Base-by-base conservation (phyloP, 1,140 invertebrate genomes). In the Dreissena rostriformis region DNA sequence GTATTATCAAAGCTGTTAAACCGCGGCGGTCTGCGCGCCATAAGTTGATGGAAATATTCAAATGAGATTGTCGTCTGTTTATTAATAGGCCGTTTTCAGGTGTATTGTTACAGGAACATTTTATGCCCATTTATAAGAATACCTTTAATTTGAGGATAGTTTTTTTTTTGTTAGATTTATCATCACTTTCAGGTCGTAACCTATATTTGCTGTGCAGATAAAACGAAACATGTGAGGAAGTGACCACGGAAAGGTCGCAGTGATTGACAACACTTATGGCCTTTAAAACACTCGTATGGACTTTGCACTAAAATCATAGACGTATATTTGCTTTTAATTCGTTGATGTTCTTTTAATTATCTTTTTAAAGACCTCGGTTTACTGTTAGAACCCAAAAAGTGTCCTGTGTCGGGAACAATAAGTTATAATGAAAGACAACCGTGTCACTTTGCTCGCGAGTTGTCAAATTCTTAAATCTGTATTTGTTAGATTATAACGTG, bases 141-240 rank as follows among this genome's bases (percentile, higher is more conserved):
- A 49, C 55, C 57, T 67, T 51, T 66, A 77, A 77, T 77, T 77
- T 77, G 75, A 29, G 53, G 63, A 74, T 57, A 51, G 51, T 77
- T 77, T 77, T 67, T n/a, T 66, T 77, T 39, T 77, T 77, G 75
- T 77, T 77, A 77, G 49, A 66, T 77, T 77, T 77, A 77, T 77
- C 75, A 77, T 66, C 75, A 77, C 75, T 29, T 77, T 67, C 55
- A 15, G 63, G 75, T 67, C 61, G 28, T 77, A 77, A 77, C 66
- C 67, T 77, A 77, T 77, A 77, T 77, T 77, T 77, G 29, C 29
- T 51, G 2, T 39, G 39, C 39, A 39, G 39, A 15, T 52, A 67
- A 77, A 77, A 66, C 51, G 26, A 49, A 49, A 29, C 55, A 67
- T 67, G 19, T 66, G 19, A 19, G 28, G 0, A 28, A 29, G 15